phyloP scores from a whole-genome alignment of 2,888 invertebrate species.

The Hyposoter didymator region DNA sequence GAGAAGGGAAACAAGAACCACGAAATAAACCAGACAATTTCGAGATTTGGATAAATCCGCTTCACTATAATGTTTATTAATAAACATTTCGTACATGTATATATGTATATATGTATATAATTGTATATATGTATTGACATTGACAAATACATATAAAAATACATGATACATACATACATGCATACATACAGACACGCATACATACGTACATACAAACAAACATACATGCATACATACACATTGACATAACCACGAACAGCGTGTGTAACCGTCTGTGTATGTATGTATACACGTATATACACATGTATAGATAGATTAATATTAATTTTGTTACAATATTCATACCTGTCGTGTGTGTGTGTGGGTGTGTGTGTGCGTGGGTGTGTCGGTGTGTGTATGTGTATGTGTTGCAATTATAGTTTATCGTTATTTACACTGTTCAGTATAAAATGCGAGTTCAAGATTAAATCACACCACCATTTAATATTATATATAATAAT shows the following conservation, averaged over 20 bases:
- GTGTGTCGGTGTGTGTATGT: constrained; percentile 20
- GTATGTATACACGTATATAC: constrained; percentile 27
- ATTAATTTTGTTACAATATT: constrained; percentile 81
- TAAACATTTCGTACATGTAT: constrained; percentile 81
- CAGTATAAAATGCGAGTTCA: constrained; percentile 84
- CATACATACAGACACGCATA: constrained; percentile 17
- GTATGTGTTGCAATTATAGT: constrained; percentile 77
- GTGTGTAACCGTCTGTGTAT: neutral
- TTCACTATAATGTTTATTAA: constrained; percentile 83
- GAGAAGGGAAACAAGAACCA: no score
- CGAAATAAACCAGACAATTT: constrained; percentile 28
- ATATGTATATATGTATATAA: constrained; percentile 27
- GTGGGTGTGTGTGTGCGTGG: no score
- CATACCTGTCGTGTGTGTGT: constrained; percentile 76
- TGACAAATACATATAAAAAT: constrained; percentile 25
- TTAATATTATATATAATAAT: constrained; percentile 49
- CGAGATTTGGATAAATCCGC: constrained; percentile 74
- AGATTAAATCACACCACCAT: constrained; percentile 83
- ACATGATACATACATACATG: constrained; percentile 74
- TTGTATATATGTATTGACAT: constrained; percentile 68
- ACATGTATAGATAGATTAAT: constrained; percentile 69
- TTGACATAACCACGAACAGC: constrained; percentile 13
- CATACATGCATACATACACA: constrained; percentile 69
- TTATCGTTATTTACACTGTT: constrained; percentile 83
- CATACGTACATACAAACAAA: constrained; percentile 33